Evolutionary conservation across 1,140 invertebrate genomes (phyloP), one percentile per base, ranked within the genome.

Genomic region (Sarcophaga peregrina): DNA sequence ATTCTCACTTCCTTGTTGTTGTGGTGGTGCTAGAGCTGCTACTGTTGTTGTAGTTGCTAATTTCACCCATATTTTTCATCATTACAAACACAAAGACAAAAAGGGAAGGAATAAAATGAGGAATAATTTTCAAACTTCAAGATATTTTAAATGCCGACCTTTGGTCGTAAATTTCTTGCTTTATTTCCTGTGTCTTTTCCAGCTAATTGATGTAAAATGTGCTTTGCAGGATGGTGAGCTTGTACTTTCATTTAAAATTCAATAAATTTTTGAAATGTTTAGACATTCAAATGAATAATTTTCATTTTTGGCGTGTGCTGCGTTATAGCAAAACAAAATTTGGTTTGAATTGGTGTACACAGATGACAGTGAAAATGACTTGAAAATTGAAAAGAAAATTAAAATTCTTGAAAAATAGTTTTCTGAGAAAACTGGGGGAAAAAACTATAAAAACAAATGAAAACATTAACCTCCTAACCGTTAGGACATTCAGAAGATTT

Each of bases 11-110:
- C 25, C 4, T 50, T 80, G 46, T 47, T 80, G 80, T 72, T 74
- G 62, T n/a, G n/a, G n/a, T n/a, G n/a, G n/a, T 82, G 54, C 81
- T 83, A 68, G 50, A 82, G 75, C 45, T 86, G 84, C 62, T n/a
- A n/a, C 81, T 83, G 25, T 37, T 1, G 25, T 37, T 37, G 25
- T 37, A 37, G 25, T 84, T 87, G 86, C 87, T 85, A 87, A 86
- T 87, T 37, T 37, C 25, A 37, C 25, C 25, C 25, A 37, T 37
- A 37, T 37, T 37, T n/a, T 37, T 37, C 25, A 37, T 37, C 25
- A 37, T 37, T 37, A 37, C 25, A 1, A 37, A 37, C 25, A 37
- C 25, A 37, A 37, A 37, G 25, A 37, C 25, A 37, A 37, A 87
- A 87, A 87, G 86, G 86, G 87, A 37, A n/a, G n/a, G n/a, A n/a